A percentile compares a stretch with the other conserved stretches of the same genome.
Conservation (phyloP, 1,140 invertebrate genomes). For the Magallana angulata region DNA sequence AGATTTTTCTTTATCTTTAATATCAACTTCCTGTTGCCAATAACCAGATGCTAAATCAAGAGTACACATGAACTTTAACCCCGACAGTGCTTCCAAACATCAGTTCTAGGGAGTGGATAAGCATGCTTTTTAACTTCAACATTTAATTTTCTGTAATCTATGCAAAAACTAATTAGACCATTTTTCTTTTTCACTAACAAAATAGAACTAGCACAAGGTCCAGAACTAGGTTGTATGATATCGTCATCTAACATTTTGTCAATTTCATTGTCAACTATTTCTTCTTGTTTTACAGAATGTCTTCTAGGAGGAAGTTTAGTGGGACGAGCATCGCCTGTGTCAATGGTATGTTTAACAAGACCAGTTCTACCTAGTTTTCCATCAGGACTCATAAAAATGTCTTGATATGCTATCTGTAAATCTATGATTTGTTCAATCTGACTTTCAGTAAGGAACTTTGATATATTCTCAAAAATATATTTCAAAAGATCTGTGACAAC, state of each 20-base stretch:
- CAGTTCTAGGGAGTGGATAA: neutral
- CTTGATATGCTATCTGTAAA: neutral
- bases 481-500: too few relatives aligned
- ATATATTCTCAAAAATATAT: too few relatives aligned
- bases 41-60: slow-evolving; percentile 80
- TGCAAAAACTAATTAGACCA: slow-evolving; percentile 79
- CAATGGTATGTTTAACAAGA: slow-evolving; percentile 38
- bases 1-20: slow-evolving; percentile 34
- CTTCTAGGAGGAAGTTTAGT: slow-evolving; percentile 19
- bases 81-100: slow-evolving; percentile 70
- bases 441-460: neutral
- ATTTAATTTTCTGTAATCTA: slow-evolving; percentile 78
- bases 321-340: slow-evolving; percentile 3
- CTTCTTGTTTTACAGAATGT: neutral
- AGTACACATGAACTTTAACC: slow-evolving; percentile 75
- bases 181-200: slow-evolving; percentile 79
- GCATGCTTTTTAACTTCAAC: slow-evolving; percentile 2
- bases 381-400: slow-evolving; percentile 38
- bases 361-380: slow-evolving; percentile 27
- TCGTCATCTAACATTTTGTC: slow-evolving; percentile 70
- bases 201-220: slow-evolving; percentile 80
- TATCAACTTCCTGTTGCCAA: slow-evolving; percentile 76
- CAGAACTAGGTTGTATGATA: slow-evolving; percentile 72
- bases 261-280: slow-evolving; percentile 30
- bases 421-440: neutral